Percentiles rank a stretch among this genome's conserved stretches.
These are phyloP conservation scores for Coptodon rendalli DNA, from an alignment of 2,113 vertebrate species.

Conservation along the genomic window DNA sequence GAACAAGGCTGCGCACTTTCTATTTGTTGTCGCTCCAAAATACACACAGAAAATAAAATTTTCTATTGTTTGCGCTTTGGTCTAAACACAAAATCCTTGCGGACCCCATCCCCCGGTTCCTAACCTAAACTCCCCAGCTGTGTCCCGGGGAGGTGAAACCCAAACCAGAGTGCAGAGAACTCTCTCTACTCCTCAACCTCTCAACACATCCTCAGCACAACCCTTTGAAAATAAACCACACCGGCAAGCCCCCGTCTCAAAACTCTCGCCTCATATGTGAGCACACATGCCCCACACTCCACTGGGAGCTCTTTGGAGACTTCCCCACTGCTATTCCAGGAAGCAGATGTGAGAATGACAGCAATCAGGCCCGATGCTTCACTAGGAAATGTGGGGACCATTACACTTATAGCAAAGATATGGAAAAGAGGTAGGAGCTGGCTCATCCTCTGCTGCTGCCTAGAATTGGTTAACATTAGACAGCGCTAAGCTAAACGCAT, in stretches of 20 bases:
- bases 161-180: constrained; percentile 55
- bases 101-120: neutral
- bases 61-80: constrained; percentile 33
- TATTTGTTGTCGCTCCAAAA: neutral
- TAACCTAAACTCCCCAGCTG: constrained; percentile 18
- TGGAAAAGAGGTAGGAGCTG: constrained; percentile 19
- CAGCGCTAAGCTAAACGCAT: neutral
- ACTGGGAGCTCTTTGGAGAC: constrained; percentile 53
- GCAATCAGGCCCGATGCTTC: constrained; percentile 29
- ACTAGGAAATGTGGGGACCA: constrained; percentile 20
- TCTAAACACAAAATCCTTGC: constrained; percentile 31
- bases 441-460: neutral
- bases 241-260: constrained; percentile 34
- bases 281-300: constrained; percentile 56
- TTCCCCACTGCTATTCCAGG: constrained; percentile 51
- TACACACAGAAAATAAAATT: neutral
- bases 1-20: neutral
- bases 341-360: constrained; percentile 68
- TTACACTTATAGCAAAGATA: constrained; percentile 16
- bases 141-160: constrained; percentile 55
- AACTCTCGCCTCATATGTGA: constrained; percentile 49
- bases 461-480: constrained; percentile 7
- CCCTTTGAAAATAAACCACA: constrained; percentile 69
- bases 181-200: constrained; percentile 68
- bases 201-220: constrained; percentile 65